Conservation (phyloP, 2,797 vertebrate genomes). For the Choloepus didactylus region DNA sequence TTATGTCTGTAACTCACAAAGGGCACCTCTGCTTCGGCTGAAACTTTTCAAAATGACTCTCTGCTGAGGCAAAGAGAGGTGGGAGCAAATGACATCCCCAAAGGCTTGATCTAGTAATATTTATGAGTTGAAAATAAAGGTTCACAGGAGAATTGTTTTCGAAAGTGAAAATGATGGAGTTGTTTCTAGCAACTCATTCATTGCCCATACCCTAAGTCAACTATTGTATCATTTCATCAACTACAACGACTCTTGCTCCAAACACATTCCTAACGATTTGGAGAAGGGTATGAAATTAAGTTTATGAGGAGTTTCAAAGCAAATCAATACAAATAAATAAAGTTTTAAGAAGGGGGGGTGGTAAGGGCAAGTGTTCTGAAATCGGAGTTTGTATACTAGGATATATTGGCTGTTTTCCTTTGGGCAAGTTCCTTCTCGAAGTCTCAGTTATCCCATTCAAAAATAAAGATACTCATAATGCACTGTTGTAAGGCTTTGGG, state of each 20-base stretch:
- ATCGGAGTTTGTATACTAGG: neutral
- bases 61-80: neutral
- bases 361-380: neutral
- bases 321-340: neutral
- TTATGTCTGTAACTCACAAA: slow-evolving; percentile 74
- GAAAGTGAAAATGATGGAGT: slow-evolving; percentile 1
- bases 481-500: neutral
- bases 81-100: neutral
- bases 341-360: neutral
- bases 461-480: neutral
- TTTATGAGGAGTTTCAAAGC: neutral
- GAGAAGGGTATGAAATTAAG: neutral
- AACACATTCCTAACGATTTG: neutral
- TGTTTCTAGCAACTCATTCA: slow-evolving; percentile 6
- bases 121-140: slow-evolving; percentile 69
- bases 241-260: neutral
- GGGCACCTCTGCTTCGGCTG: slow-evolving; percentile 57
- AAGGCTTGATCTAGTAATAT: slow-evolving; percentile 63
- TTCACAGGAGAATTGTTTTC: slow-evolving; percentile 44
- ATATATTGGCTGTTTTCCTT: neutral
- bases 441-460: neutral
- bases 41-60: slow-evolving; percentile 71
- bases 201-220: slow-evolving; percentile 26
- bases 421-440: neutral
- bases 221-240: neutral